Evolutionary conservation across 2,113 vertebrate species (phyloP).

Genomic region (Neodon shergylaensis): DNA sequence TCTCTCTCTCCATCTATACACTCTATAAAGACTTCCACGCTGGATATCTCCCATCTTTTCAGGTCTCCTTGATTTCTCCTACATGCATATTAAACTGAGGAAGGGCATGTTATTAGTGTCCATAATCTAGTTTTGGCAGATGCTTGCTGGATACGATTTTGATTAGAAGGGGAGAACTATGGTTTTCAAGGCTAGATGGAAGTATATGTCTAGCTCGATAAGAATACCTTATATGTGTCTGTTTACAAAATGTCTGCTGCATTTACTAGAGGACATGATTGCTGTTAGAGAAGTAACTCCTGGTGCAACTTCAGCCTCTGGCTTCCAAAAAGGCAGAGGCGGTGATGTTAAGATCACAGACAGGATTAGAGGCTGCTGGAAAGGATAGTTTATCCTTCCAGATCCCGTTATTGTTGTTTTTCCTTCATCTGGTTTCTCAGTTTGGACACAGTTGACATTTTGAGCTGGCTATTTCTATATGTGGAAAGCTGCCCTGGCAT

Average conservation of each 20-base stretch:
- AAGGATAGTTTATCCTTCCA: not conserved
- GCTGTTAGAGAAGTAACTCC: not conserved
- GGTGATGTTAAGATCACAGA: not conserved
- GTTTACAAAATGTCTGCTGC: not conserved
- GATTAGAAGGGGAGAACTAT: not conserved
- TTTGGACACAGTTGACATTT: not conserved
- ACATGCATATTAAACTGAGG: not conserved
- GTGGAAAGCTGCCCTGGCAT: too few species aligned
- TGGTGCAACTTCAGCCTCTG: not conserved
- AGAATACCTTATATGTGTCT: not conserved
- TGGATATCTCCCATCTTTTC: not conserved
- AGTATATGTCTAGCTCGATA: not conserved
- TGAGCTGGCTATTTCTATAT: not conserved
- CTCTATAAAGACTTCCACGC: not conserved
- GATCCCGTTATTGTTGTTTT: not conserved
- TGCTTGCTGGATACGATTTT: not conserved
- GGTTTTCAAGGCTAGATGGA: not conserved
- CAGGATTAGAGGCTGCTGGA: not conserved
- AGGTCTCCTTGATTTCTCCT: not conserved
- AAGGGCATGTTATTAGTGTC: too few species aligned
- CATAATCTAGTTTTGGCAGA: not conserved
- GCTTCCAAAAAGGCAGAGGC: not conserved
- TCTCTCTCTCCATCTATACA: not conserved
- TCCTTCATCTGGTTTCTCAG: not conserved
- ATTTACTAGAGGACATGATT: not conserved